Conservation (phyloP, 1,140 invertebrate species). For the Odontomachus brunneus region DNA sequence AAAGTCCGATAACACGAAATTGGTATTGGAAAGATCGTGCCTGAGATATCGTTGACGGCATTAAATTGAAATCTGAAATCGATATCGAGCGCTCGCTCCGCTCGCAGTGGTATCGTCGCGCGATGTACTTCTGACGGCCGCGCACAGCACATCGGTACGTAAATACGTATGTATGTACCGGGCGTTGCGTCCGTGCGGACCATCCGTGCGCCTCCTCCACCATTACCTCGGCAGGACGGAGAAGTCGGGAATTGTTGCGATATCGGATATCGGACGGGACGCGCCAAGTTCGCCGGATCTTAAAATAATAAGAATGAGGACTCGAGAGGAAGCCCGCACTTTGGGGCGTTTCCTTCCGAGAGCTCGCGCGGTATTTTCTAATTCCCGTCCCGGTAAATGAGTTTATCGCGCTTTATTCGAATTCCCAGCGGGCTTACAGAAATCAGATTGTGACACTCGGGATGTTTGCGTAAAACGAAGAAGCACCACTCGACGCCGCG, state of each 20-base stretch:
- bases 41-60: constrained; percentile 78
- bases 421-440: not conserved
- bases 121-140: constrained; percentile 50
- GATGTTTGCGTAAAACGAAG: constrained; percentile 25
- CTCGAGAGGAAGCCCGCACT: not conserved
- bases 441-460: constrained; percentile 38
- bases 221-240: not conserved
- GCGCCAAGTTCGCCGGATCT: constrained; percentile 22
- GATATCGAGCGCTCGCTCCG: constrained; percentile 69
- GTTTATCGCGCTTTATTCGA: constrained; percentile 26
- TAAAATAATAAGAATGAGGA: constrained; percentile 35
- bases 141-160: too few species aligned
- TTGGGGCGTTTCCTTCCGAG: constrained; percentile 15
- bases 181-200: constrained; percentile 18
- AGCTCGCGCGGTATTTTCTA: not conserved
- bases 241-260: constrained; percentile 40
- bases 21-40: constrained; percentile 79
- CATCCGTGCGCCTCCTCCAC: constrained; percentile 32
- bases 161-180: constrained; percentile 21
- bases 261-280: constrained; percentile 28
- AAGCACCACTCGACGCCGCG: constrained; percentile 25
- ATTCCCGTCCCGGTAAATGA: constrained; percentile 34
- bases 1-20: constrained; percentile 77
- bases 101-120: not conserved
- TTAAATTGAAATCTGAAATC: constrained; percentile 84